These are phyloP conservation scores for Strix aluco DNA, from an alignment of 2,113 vertebrate genomes.

Conservation along the genomic window DNA sequence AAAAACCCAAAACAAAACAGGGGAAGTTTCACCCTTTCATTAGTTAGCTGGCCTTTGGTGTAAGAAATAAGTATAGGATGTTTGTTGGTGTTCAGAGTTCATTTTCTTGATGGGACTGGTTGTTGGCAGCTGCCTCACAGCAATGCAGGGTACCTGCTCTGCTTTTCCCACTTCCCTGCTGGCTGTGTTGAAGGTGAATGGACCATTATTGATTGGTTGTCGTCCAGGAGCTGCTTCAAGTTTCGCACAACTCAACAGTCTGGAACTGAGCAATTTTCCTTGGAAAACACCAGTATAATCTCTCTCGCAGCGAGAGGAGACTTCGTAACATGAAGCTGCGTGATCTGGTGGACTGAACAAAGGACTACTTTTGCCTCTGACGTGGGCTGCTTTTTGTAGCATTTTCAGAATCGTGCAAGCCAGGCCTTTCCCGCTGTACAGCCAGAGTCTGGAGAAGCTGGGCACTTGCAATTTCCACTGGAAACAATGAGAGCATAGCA, in stretches of 20 bases:
- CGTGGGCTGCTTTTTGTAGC: not conserved
- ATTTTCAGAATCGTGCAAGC: not conserved
- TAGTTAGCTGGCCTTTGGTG: not conserved
- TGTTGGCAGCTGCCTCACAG: rapidly evolving
- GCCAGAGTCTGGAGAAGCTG: not conserved
- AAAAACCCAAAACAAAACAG: not conserved
- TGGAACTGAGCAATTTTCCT: not conserved
- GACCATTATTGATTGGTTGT: rapidly evolving
- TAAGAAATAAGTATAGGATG: not conserved
- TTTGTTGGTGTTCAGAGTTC: not conserved
- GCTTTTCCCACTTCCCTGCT: not conserved
- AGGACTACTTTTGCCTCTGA: not conserved
- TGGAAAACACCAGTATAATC: not conserved
- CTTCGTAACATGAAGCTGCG: not conserved
- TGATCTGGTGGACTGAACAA: not conserved
- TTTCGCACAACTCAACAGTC: not conserved
- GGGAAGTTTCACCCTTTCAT: not conserved
- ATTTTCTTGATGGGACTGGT: not conserved
- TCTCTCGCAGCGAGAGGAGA: not conserved
- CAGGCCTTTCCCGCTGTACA: not conserved
- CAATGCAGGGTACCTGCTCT: not conserved
- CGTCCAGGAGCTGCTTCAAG: not conserved
- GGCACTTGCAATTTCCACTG: not conserved
- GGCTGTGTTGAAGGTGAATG: not conserved
- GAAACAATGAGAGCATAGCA: not conserved